Base-by-base conservation (phyloP, 1,140 invertebrate species). In the Pseudomyrmex cubaensis region DNA sequence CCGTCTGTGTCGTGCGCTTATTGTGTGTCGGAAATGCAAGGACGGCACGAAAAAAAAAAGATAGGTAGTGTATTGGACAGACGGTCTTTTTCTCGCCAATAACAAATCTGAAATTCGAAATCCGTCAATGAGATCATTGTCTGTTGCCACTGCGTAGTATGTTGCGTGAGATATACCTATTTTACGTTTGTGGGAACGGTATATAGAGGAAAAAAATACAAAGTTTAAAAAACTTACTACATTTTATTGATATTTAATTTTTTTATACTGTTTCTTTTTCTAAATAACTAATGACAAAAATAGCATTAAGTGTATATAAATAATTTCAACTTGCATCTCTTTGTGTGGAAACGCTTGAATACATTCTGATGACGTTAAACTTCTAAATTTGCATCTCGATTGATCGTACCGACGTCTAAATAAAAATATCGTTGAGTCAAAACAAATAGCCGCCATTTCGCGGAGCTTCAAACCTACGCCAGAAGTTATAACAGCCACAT, bases 1-100 rank as follows among this genome's bases (percentile, higher is more conserved):
- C 57, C 82, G 87, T 90, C 85, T n/a, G n/a, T 80, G 84, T 74
- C 62, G 67, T 72, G 50, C 74, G 66, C 80, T 84, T 86, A 67
- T 87, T 87, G 82, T 78, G 35, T 44, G 63, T 74, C 46, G 57
- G 56, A 54, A 50, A 69, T 69, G 54, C 80, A 75, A 35, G 54
- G 46, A 17, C 59, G 69, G 77, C 13, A 50, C 52, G 22, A 56
- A 12, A 17, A 62, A 72, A 72, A 74, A 82, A 82, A 57, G 35
- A 35, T 35, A 35, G 17, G n/a, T 22, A 44, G 52, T 20, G 17
- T 25, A 35, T 35, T 35, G 57, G 12, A 20, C 1, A 66, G 44
- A 10, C 46, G 64, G 50, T 46, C 25, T 44, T 77, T 67, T 56
- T 22, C 63, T 44, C 44, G 25, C 7, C 56, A 22, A 62, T 69